Percentiles rank a stretch among this genome's conserved stretches.
Conservation (phyloP, 1,140 invertebrate genomes). For the Hycleus phaleratus region DNA sequence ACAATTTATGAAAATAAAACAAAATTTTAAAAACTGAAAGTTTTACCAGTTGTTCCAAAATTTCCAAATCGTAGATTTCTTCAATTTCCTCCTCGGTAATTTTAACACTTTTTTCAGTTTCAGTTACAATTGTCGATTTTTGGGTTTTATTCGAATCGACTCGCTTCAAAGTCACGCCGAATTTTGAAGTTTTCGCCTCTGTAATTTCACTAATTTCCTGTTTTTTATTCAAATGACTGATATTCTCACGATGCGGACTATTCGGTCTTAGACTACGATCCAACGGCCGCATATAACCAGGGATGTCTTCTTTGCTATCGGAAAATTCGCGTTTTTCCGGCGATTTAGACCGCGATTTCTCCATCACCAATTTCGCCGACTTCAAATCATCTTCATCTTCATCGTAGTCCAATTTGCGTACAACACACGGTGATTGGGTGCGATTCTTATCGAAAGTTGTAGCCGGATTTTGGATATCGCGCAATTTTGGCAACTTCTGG, state of each 20-base stretch:
- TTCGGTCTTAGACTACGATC: conserved; percentile 31
- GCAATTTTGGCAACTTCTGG: no score
- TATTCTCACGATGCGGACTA: conserved; percentile 30
- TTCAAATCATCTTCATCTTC: conserved; percentile 14
- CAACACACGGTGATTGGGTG: background rate
- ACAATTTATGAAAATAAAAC: no score
- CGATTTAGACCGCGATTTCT: conserved; percentile 16
- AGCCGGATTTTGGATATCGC: background rate
- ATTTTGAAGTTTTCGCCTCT: conserved; percentile 46
- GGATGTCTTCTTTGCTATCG: conserved; percentile 20
- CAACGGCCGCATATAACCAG: conserved; percentile 37
- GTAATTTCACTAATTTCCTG: background rate
- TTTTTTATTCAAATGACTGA: conserved; percentile 5
- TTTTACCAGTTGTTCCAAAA: conserved; percentile 60
- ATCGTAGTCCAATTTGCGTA: background rate
- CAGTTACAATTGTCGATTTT: conserved; percentile 31
- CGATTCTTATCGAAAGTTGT: background rate
- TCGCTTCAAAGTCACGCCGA: conserved; percentile 53
- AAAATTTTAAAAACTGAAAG: no score
- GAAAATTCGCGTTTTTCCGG: conserved; percentile 9
- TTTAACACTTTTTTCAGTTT: conserved; percentile 28
- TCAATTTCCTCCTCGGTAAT: conserved; percentile 51
- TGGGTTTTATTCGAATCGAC: conserved; percentile 13
- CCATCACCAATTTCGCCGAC: conserved; percentile 17
- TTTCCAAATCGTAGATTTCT: conserved; percentile 58